Evolutionary conservation across 2,113 vertebrate species (phyloP).

Genomic region (Rhinolophus ferrumequinum): DNA sequence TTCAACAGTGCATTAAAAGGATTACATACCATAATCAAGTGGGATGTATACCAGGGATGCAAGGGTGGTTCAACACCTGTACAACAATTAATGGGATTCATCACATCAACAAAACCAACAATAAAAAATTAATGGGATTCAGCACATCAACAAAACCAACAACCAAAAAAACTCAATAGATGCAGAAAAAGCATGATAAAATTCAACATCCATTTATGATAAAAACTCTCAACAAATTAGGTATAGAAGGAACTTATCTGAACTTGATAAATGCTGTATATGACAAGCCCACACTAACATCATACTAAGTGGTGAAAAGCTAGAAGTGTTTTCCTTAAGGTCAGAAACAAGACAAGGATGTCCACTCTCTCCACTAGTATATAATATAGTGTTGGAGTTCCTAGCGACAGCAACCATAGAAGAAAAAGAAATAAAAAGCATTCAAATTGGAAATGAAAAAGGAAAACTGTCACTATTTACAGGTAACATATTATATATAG

Average conservation of each 20-base stretch:
- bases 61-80: not conserved
- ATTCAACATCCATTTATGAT: not conserved
- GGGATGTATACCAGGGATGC: not conserved
- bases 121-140: not conserved
- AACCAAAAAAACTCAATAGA: not conserved
- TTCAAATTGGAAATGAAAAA: not conserved
- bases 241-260: too few species aligned
- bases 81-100: not conserved
- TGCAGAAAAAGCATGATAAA: not conserved
- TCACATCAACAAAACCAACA: not conserved
- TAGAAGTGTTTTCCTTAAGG: not conserved
- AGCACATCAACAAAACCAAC: too few species aligned
- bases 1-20: not conserved
- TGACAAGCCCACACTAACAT: not conserved
- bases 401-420: not conserved
- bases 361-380: not conserved
- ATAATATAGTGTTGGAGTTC: not conserved
- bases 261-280: not conserved
- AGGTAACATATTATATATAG: not conserved
- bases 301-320: not conserved
- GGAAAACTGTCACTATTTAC: not conserved
- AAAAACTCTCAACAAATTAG: not conserved
- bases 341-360: not conserved
- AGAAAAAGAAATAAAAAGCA: not conserved
- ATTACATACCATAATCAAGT: not conserved